These are phyloP conservation scores for Naja naja DNA, from an alignment of 2,113 vertebrate species.

Conservation along the genomic window DNA sequence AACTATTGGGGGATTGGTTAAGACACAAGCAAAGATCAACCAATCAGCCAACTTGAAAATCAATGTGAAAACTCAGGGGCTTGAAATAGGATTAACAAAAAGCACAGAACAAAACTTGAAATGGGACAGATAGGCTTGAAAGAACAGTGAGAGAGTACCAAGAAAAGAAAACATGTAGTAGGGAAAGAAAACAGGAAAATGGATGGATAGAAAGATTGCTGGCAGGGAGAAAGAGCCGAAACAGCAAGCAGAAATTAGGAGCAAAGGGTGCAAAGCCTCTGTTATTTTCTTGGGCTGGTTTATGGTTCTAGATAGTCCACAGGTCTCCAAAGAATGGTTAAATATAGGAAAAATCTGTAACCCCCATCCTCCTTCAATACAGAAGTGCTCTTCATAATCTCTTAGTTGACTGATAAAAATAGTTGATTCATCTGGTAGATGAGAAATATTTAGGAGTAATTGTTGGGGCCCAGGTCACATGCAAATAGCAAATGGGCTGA, in stretches of 20 bases:
- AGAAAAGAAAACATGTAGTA: background rate
- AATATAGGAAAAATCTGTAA: background rate
- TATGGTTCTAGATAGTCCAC: background rate
- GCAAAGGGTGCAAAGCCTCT: background rate
- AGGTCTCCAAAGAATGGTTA: background rate
- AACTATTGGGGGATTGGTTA: background rate
- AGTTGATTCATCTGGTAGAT: background rate
- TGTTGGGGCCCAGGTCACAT: background rate
- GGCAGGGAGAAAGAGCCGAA: background rate
- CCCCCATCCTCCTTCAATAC: background rate
- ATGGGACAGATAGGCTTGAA: background rate
- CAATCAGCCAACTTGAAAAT: background rate
- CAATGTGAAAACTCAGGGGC: background rate
- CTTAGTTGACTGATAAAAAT: background rate
- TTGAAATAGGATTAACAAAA: background rate
- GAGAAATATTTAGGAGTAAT: background rate
- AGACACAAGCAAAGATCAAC: background rate
- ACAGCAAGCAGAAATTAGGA: background rate
- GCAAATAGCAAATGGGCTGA: background rate
- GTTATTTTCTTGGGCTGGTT: background rate
- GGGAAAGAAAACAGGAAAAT: background rate
- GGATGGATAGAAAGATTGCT: background rate
- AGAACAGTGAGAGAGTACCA: background rate
- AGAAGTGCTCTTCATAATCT: background rate
- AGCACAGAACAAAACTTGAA: background rate